These are phyloP conservation scores for Drosophila pseudotalamancana DNA, from an alignment of 2,888 invertebrate species.

Conservation along the genomic window DNA sequence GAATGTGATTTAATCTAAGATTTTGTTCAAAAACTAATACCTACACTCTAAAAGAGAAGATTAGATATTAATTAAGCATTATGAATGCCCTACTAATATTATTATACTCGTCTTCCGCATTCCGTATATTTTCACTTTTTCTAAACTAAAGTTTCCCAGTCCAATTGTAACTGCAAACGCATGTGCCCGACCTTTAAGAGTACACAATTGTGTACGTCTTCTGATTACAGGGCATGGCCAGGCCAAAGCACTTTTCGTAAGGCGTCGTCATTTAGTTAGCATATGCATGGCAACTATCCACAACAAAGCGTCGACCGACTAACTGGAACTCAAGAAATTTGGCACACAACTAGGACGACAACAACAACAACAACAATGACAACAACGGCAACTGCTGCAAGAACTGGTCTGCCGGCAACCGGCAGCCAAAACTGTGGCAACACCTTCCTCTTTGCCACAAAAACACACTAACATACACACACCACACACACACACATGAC, in stretches of 20 bases:
- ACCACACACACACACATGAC: conserved; percentile 54
- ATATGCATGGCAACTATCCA: conserved; percentile 24
- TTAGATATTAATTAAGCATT: no score
- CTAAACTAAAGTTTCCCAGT: no score
- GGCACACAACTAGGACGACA: conserved; percentile 72
- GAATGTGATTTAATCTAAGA: no score
- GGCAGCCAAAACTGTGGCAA: conserved; percentile 53
- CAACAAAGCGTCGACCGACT: conserved; percentile 41
- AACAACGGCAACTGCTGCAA: conserved; percentile 55
- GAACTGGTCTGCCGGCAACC: conserved; percentile 66
- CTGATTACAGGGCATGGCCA: conserved; percentile 38
- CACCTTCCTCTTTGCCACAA: conserved; percentile 28
- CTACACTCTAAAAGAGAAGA: no score
- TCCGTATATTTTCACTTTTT: no score
- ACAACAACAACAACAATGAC: conserved; percentile 40
- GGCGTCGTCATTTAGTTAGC: conserved; percentile 29
- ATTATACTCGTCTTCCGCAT: no score
- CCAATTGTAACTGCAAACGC: background rate
- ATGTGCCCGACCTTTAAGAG: background rate
- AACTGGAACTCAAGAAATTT: conserved; percentile 70
- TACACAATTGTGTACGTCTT: conserved; percentile 13
- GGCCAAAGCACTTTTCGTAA: conserved; percentile 13
- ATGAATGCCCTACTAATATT: no score
- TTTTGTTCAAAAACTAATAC: no score
- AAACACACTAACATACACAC: conserved; percentile 3